phyloP scores from a whole-genome alignment of 2,888 invertebrate genomes.

The Pandemis heparana region DNA sequence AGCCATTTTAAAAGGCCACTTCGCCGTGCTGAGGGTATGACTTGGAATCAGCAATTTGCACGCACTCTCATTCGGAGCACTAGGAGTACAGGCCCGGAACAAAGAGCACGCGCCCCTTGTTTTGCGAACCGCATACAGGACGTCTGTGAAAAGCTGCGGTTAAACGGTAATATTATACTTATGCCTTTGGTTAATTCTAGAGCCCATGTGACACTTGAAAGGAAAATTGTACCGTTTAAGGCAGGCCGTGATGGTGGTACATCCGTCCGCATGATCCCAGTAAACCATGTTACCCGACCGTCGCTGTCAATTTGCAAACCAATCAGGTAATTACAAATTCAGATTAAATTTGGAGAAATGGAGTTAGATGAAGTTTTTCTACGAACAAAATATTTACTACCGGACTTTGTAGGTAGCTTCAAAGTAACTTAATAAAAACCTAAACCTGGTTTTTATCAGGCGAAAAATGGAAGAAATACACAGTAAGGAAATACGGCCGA shows the following conservation, averaged over 20 bases:
- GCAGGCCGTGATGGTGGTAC: not conserved
- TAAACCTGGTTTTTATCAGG: too few species aligned
- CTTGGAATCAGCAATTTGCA: conserved; percentile 52
- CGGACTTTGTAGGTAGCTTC: too few species aligned
- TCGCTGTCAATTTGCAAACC: too few species aligned
- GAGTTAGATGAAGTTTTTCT: too few species aligned
- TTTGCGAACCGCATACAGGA: conserved; percentile 66
- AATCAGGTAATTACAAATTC: too few species aligned
- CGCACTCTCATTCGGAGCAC: conserved; percentile 45
- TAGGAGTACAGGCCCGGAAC: conserved; percentile 59
- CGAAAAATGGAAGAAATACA: too few species aligned
- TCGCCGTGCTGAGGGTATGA: conserved; percentile 7
- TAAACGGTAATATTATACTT: conserved; percentile 59
- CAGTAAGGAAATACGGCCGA: too few species aligned
- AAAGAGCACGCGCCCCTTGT: conserved; percentile 61
- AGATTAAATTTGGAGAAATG: too few species aligned
- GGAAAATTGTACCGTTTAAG: conserved; percentile 1
- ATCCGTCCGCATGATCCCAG: not conserved
- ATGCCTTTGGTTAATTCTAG: conserved; percentile 22
- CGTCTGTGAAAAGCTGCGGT: conserved; percentile 62
- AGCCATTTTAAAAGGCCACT: conserved; percentile 33
- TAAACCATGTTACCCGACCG: not conserved
- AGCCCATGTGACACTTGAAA: not conserved
- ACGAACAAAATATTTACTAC: too few species aligned
- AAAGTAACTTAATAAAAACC: too few species aligned